Base-by-base conservation (phyloP, 2,888 invertebrate species). In the Calameuta filiformis region DNA sequence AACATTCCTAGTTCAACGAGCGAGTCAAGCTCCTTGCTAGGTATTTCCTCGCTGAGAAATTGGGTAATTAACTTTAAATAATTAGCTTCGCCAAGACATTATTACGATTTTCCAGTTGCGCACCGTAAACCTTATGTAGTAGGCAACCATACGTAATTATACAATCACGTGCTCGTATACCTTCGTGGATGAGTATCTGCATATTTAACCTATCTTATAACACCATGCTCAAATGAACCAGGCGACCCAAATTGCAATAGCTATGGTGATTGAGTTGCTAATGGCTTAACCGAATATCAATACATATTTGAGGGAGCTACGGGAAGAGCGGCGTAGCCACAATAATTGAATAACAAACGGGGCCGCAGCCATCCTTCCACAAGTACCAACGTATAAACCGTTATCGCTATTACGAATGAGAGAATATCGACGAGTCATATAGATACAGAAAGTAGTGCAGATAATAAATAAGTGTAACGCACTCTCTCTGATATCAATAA, bases 51-150 rank as follows among this genome's bases (percentile, higher is more conserved):
- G 33, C 73, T 78, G 81, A 83, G 81, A 81, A 83, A 85, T 83
- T 82, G 82, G 81, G 83, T 85, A 85, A 85, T 86, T 85, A 83
- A 79, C 76, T 81, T 81, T 82, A 83, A 84, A 86, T 83, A 84
- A 86, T 85, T 84, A 80, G 80, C 68, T 77, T 76, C 78, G 69
- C 75, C 75, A 11, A 56, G 56, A 56, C 56, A 23, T 71, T 71
- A 23, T 33, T 69, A 33, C 71, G 12, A 33, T 69, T 69, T 69
- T 69, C 71, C 71, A 33, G 31, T 69, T 30, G 71, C 30, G 12
- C 30, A 23, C 31, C 12, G 71, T 33, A 69, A 69, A 30, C 33
- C 40, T 69, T 33, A 69, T 15, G 71, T 69, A 69, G 11, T 3
- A 40, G 15, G 15, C 15, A 40, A 2, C 15, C 23, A 15, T 23